Evolutionary conservation across 1,140 invertebrate species (phyloP).

Genomic region (Octopus bimaculoides): DNA sequence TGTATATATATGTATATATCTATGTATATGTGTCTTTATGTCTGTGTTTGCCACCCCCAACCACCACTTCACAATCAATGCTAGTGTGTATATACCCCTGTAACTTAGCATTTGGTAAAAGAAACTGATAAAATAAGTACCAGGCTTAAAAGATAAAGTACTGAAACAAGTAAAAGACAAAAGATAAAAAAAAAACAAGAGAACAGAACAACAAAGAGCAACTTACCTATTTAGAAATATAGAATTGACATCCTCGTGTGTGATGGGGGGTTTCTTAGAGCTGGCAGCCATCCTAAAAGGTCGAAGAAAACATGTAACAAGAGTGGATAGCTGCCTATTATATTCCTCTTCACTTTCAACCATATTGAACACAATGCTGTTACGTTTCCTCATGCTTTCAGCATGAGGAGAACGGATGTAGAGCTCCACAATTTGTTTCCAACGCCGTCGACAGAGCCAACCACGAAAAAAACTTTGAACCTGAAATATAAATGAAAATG

Average conservation of each 20-base stretch:
- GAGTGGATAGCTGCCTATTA: constrained; percentile 84
- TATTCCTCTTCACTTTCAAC: constrained; percentile 68
- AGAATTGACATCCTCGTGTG: constrained; percentile 92
- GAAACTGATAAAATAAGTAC: no score
- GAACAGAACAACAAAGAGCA: not conserved
- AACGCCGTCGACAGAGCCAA: constrained; percentile 87
- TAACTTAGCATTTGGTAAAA: no score
- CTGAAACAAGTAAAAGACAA: no score
- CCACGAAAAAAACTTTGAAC: constrained; percentile 91
- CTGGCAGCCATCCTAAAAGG: constrained; percentile 90
- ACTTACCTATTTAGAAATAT: constrained; percentile 82
- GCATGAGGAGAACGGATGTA: constrained; percentile 94
- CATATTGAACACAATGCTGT: constrained; percentile 80
- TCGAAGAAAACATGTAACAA: constrained; percentile 87
- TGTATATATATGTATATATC: no score
- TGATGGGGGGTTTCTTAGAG: constrained; percentile 88
- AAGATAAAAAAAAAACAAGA: no score
- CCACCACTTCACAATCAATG: no score
- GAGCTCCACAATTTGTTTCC: constrained; percentile 94
- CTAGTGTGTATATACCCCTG: no score
- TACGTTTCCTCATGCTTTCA: constrained; percentile 89
- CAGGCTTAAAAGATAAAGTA: no score
- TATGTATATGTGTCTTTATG: no score
- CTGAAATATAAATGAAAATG: constrained; percentile 32
- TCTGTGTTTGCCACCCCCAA: no score